Evolutionary conservation across 1,140 invertebrate genomes (phyloP), one percentile per base, ranked within the genome.

Genomic region (Scaptodrosophila lebanonensis): DNA sequence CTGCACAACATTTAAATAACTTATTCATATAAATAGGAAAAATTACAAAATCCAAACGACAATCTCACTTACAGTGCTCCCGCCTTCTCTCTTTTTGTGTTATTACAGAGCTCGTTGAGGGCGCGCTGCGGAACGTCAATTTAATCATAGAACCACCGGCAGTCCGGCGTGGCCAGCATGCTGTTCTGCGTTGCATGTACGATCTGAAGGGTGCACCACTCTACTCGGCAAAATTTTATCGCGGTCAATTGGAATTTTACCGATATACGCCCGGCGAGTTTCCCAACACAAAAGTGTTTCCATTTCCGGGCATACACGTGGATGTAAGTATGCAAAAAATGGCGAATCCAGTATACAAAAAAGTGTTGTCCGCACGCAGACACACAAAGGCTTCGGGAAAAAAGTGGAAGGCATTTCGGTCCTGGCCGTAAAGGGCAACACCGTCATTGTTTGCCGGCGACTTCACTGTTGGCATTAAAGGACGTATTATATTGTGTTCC

Each of bases 181-280:
- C 91, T 16, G 90, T 89, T 15, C 87, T 95, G 27, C 89, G 90
- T 12, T 95, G 94, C 87, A 89, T 89, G 59, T 93, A 94, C 83
- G 91, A 95, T 84, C 89, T 95, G 76, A 91, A 94, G 71, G 90
- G 90, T 0, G 91, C 91, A 7, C 90, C 90, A 3, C 89, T 95
- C 18, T 95, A 95, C 86, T 92, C 93, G 1, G 89, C 93, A 36
- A 93, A 94, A 87, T 94, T 93, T 91, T 94, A 94, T 86, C 90
- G 92, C 44, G 93, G 93, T n/a, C 91, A 88, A 67, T 89, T 91
- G 63, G 93, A 95, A 86, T 94, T 94, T 87, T 94, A 93, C 86
- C 89, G 93, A 56, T 94, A 91, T 73, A 91, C 92, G 2, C 93
- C 93, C 0, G 90, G 88, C 44, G 92, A 94, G 63, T 88, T 87